These are phyloP conservation scores for Brachionus plicatilis DNA, from an alignment of 1,140 invertebrate species.

Conservation along the genomic window DNA sequence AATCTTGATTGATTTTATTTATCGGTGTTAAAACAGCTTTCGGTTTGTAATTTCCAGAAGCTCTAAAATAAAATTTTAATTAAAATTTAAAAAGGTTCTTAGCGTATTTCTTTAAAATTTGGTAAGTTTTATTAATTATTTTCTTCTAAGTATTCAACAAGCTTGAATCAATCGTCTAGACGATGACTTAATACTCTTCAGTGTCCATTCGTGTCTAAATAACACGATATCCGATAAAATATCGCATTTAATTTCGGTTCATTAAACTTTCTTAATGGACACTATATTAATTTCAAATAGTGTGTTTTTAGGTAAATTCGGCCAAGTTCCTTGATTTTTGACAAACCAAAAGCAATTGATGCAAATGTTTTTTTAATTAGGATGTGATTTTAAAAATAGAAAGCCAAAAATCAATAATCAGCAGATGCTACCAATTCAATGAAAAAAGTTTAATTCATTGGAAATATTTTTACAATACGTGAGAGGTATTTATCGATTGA, in stretches of 20 bases:
- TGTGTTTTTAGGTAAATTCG: neutral
- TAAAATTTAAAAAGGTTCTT: neutral
- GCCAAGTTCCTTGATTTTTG: neutral
- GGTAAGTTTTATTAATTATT: neutral
- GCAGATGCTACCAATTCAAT: neutral
- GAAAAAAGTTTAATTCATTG: neutral
- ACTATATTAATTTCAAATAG: neutral
- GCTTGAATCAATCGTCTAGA: neutral
- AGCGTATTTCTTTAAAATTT: neutral
- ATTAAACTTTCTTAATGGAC: neutral
- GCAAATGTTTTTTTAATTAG: neutral
- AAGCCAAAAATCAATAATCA: neutral
- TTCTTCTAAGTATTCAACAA: neutral
- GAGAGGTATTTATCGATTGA: neutral
- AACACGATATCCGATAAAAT: neutral
- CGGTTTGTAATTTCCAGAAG: neutral
- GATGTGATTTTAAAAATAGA: neutral
- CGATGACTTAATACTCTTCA: conserved; percentile 1
- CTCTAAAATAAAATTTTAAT: neutral
- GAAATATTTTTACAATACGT: neutral
- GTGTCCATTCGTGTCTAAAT: neutral
- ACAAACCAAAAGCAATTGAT: neutral
- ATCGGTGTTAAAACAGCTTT: neutral
- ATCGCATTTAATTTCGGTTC: neutral
- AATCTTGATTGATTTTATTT: neutral